Evolutionary conservation across 2,797 vertebrate genomes (phyloP).

Genomic region (Lepidocolaptes lacrymiger): DNA sequence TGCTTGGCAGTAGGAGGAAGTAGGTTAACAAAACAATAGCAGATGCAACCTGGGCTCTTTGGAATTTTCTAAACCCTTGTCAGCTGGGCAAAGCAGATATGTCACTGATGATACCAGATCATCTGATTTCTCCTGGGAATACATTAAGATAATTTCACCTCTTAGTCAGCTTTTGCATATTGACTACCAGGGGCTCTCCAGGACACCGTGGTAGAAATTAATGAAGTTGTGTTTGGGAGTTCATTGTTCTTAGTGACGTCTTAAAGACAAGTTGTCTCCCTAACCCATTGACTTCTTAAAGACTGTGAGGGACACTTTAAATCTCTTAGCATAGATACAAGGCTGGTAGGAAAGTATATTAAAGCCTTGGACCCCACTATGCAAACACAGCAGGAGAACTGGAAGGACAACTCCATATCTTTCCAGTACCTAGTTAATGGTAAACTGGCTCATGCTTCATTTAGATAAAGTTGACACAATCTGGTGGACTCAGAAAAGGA

Average conservation of each 20-base stretch:
- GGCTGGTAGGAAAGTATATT: not conserved
- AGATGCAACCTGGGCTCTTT: not conserved
- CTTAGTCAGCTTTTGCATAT: not conserved
- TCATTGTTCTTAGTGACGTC: not conserved
- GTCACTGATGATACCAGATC: not conserved
- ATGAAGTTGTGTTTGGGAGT: not conserved
- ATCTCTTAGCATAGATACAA: not conserved
- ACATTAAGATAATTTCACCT: not conserved
- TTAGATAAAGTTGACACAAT: not conserved
- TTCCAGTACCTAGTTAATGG: not conserved
- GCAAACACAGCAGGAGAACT: not conserved
- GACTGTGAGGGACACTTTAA: not conserved
- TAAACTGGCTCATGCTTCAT: not conserved
- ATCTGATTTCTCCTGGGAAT: not conserved
- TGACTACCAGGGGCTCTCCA: not conserved
- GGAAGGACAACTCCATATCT: not conserved
- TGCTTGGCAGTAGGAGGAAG: not conserved
- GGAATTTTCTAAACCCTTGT: constrained; percentile 14
- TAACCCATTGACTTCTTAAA: not conserved
- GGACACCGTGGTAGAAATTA: not conserved
- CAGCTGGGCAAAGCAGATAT: not conserved
- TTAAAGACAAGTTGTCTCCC: not conserved
- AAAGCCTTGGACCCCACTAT: not conserved
- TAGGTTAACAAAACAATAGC: constrained; percentile 12
- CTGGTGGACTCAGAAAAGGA: not conserved